These are phyloP conservation scores for Gnathonemus echidnorhynchus DNA, from an alignment of 2,113 vertebrate species.

Conservation along the genomic window DNA sequence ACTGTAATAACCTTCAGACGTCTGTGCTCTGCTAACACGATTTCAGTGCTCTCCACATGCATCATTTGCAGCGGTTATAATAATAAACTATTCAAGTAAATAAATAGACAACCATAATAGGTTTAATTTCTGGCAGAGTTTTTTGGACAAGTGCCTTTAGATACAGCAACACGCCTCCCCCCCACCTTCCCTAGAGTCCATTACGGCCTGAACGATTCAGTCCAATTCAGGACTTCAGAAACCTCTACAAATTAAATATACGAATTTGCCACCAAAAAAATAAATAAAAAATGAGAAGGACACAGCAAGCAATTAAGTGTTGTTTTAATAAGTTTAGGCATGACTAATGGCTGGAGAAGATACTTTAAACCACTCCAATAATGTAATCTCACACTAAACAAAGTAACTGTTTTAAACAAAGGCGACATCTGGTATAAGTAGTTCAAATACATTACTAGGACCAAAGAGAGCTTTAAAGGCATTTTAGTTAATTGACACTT, in stretches of 20 bases:
- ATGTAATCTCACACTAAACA: slow-evolving; percentile 38
- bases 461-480: slow-evolving; percentile 32
- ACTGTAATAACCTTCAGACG: slow-evolving; percentile 15
- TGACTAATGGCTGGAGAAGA: slow-evolving; percentile 40
- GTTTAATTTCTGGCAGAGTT: slow-evolving; percentile 19
- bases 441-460: slow-evolving; percentile 40
- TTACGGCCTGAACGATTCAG: slow-evolving; percentile 15
- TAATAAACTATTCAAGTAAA: slow-evolving; percentile 25
- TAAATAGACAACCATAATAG: slow-evolving; percentile 22
- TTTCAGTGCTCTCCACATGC: neutral
- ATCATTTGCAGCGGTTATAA: slow-evolving; percentile 19
- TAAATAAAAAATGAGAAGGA: slow-evolving; percentile 4
- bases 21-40: neutral
- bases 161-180: neutral
- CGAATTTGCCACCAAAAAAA: neutral
- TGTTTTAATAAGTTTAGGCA: slow-evolving; percentile 42
- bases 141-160: slow-evolving; percentile 23
- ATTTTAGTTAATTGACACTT: slow-evolving; percentile 43
- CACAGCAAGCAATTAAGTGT: slow-evolving; percentile 37
- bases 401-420: slow-evolving; percentile 41
- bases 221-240: slow-evolving; percentile 19
- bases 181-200: neutral
- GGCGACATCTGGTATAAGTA: slow-evolving; percentile 39
- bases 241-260: slow-evolving; percentile 20
- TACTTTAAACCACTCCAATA: slow-evolving; percentile 41